Base-by-base conservation (phyloP, 2,797 vertebrate species). In the Eurystomus glaucurus region DNA sequence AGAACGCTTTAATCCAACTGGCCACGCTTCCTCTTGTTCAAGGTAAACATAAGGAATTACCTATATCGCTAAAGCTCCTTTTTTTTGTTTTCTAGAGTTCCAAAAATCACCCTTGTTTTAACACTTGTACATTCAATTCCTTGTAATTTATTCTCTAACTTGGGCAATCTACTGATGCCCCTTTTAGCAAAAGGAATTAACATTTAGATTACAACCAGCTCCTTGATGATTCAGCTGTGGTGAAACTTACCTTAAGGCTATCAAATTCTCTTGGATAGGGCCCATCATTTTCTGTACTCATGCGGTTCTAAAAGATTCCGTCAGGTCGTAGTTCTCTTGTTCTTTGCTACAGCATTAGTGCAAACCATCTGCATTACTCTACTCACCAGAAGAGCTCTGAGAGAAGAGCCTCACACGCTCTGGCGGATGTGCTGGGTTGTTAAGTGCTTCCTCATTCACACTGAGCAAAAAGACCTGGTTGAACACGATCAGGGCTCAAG, bases 291-390 rank as follows among this genome's bases (percentile, higher is more conserved):
- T 48, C 48, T 10, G 9, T 1, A 8, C 9, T 11, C 50, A 25
- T 5, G 2, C 31, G 11, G 26, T 14, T 55, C 52, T 28, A 22
- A 17, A 66, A 37, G 61, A 35, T 23, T 66, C 0, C 0, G 0
- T 18, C 58, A 35, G 69, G 41, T 17, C 71, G 31, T 14, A 20
- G 23, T 11, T 66, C 46, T 31, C 57, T 10, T 25, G 19, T 64
- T 26, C 51, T 25, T 2, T 43, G 20, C 80, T 46, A 4, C 68
- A 85, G 43, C 33, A 1, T 5, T 4, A 29, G 20, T 19, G 35
- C 52, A 21, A 58, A 8, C 22, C 48, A 23, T 17, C 65, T 72
- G 69, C 39, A 9, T 61, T 28, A 5, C 64, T 28, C 66, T 28
- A 5, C 64, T 28, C 62, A 8, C 7, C 39, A 46, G 54, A 72